Base-by-base conservation (phyloP, 2,888 invertebrate genomes). In the Lamellibrachia columna region DNA sequence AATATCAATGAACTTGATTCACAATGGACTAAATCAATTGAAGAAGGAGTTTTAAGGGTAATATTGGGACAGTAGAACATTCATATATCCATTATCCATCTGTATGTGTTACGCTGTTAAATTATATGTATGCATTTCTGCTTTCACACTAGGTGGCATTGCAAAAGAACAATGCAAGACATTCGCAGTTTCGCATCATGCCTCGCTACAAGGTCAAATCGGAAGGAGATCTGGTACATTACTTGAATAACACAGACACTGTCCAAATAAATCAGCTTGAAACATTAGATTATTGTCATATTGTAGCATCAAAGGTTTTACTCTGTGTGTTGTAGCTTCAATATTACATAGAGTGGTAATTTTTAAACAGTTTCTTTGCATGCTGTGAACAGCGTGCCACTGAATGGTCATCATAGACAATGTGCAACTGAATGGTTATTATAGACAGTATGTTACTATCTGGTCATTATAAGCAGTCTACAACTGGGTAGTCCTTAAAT, bases 201-300 rank as follows among this genome's bases (percentile, higher is more conserved):
- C 96, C 96, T 4, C 93, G 96, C 7, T 96, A 96, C 94, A 96
- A 96, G 95, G 96, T 96, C 90, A 96, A 96, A 93, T 96, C 96
- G 6, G 96, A 96, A 93, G 96, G 96, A n/a, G 96, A 96, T 95
- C 95, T 95, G 94, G 96, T 96, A 75, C 4, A n/a, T 75, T n/a
- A 75, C 22, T 11, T 15, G 22, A 75, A 75, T 75, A 22, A 22
- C 22, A 22, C n/a, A 75, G 40, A 40, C 9, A 9, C 55, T 9
- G 9, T 9, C 55, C 9, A 9, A 55, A 55, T 3, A 3, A 55
- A 9, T 55, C 55, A 9, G 9, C 9, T 55, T 6, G 55, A 55
- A 55, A 9, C 8, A 55, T 55, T 9, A 55, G 55, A 9, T 22
- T 75, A 22, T 75, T 15, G 75, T 22, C n/a, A 9, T 22, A 75